phyloP scores from a whole-genome alignment of 1,140 invertebrate species.

The Neotoxoptera formosana region DNA sequence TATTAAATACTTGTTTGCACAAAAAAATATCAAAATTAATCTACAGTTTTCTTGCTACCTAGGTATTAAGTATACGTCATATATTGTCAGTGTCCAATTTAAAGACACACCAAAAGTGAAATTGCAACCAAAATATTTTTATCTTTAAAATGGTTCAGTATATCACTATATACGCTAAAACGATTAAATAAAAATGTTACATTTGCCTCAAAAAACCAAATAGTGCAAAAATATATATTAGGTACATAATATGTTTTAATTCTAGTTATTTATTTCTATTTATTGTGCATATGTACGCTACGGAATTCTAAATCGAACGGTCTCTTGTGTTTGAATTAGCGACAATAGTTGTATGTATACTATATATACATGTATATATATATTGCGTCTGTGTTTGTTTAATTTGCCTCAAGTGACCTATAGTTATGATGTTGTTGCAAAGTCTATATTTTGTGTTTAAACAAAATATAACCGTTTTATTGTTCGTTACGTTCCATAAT shows the following conservation, averaged over 20 bases:
- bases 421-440: not conserved
- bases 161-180: not conserved
- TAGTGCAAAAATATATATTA: not conserved
- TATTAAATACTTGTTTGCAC: not conserved
- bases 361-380: not conserved
- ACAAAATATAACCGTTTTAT: not conserved
- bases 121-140: not conserved
- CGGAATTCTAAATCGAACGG: not conserved
- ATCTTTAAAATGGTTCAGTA: not conserved
- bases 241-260: too few species aligned
- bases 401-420: slow-evolving; percentile 2
- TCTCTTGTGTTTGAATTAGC: not conserved
- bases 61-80: not conserved
- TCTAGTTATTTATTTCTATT: not conserved
- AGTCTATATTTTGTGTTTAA: slow-evolving; percentile 4
- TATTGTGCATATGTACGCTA: not conserved
- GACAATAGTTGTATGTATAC: not conserved
- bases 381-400: not conserved
- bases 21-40: not conserved
- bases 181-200: too few species aligned
- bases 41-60: not conserved
- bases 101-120: not conserved
- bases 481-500: not conserved
- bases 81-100: not conserved
- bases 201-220: not conserved